Base-by-base conservation (phyloP, 1,140 invertebrate species). In the Steinernema khuongi region DNA sequence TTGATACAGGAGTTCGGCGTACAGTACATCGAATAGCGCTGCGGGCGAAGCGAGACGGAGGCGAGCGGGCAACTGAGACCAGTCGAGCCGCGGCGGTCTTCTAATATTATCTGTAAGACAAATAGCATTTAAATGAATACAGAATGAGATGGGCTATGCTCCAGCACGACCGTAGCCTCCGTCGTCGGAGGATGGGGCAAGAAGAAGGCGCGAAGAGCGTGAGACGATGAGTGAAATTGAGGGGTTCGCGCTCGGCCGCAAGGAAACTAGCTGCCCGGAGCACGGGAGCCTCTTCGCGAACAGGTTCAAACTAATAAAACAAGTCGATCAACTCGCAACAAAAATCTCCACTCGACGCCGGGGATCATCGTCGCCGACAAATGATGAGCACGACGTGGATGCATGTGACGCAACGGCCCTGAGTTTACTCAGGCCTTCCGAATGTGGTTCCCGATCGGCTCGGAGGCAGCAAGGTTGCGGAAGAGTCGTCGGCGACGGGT, bases 111-210 rank as follows among this genome's bases (percentile, higher is more conserved):
- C 50, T 60, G 50, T 60, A 60, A 60, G 22, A 60, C 50, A 60
- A 60, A 60, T 60, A 60, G 22, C 50, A 60, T 26, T 60, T 60
- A 60, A 60, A 60, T 60, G 50, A 60, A 60, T 60, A 60, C 50
- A 22, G 14, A 60, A 60, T 60, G 11, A 60, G 50, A 60, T 7
- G 19, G 22, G 50, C 50, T n/a, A n/a, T n/a, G n/a, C n/a, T n/a
- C n/a, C n/a, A n/a, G n/a, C n/a, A n/a, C n/a, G n/a, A n/a, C n/a
- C n/a, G n/a, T n/a, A n/a, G n/a, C n/a, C n/a, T n/a, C n/a, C n/a
- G n/a, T n/a, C n/a, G n/a, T n/a, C n/a, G n/a, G n/a, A n/a, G n/a
- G n/a, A n/a, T n/a, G n/a, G n/a, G n/a, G n/a, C 36, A 41, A 11
- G 7, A 41, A 41, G 7, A 11, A 41, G 36, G n/a, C 7, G 36